A percentile compares a stretch with the other conserved stretches of the same genome.
Evolutionary conservation across 2,113 vertebrate genomes (phyloP).

Genomic region (Coptodon bakossiorum): DNA sequence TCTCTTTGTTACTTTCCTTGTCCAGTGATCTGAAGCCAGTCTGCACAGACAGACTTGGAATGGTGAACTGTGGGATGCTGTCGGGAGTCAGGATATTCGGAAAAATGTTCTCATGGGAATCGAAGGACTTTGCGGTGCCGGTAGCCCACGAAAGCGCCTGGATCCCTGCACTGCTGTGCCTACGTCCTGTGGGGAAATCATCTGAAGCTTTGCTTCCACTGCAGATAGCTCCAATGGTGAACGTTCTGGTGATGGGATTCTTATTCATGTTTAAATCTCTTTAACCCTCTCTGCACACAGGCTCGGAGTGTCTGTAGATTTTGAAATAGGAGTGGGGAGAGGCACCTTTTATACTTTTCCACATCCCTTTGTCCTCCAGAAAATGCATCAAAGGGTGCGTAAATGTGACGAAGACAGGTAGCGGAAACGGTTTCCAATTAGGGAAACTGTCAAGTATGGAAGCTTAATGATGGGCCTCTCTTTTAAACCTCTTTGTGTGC

Average conservation of each 20-base stretch:
- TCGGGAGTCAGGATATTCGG: slow-evolving; percentile 67
- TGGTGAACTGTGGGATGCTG: slow-evolving; percentile 72
- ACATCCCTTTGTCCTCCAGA: background rate
- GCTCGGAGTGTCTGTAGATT: background rate
- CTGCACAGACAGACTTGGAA: slow-evolving; percentile 64
- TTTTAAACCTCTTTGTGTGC: slow-evolving; percentile 39
- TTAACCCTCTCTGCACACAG: background rate
- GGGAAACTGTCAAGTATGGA: background rate
- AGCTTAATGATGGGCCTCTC: background rate
- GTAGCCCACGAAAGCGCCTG: slow-evolving; percentile 55
- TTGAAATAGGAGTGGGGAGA: background rate
- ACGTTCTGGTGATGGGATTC: slow-evolving; percentile 45
- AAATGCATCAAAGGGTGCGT: slow-evolving; percentile 12
- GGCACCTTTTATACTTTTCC: slow-evolving; percentile 38
- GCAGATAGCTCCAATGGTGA: slow-evolving; percentile 48
- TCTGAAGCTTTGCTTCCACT: slow-evolving; percentile 3
- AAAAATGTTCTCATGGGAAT: slow-evolving; percentile 52
- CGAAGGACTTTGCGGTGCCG: slow-evolving; percentile 31
- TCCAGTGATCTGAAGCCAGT: background rate
- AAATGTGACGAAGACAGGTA: slow-evolving; percentile 26
- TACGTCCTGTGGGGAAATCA: slow-evolving; percentile 14
- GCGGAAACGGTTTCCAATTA: slow-evolving; percentile 49
- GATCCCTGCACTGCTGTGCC: slow-evolving; percentile 59
- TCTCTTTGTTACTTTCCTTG: slow-evolving; percentile 8
- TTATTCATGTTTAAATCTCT: slow-evolving; percentile 33